Conservation (phyloP, 1,140 invertebrate species). For the Caenorhabditis remanei region DNA sequence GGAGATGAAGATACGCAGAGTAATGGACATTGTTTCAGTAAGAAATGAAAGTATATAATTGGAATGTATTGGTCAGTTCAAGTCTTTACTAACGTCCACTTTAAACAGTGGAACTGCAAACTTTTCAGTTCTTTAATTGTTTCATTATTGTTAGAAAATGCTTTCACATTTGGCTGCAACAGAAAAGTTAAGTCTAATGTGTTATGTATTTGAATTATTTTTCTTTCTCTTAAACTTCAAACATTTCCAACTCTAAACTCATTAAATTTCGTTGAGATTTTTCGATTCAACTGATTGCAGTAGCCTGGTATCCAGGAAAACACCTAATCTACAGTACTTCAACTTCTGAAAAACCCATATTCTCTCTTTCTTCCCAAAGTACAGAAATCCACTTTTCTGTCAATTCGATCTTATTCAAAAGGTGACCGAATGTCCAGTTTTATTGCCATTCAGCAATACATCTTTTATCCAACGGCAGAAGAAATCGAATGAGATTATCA, state of each 20-base stretch:
- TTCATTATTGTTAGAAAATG: neutral
- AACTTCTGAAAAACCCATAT: neutral
- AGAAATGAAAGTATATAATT: slow-evolving; percentile 45
- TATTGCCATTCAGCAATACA: neutral
- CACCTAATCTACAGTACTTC: no score
- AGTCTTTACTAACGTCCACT: slow-evolving; percentile 18
- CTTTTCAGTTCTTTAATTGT: neutral
- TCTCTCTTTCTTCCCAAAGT: neutral
- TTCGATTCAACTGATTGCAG: no score
- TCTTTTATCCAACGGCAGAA: neutral
- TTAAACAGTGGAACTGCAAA: slow-evolving; percentile 12
- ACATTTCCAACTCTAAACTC: no score
- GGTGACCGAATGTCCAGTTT: slow-evolving; percentile 34
- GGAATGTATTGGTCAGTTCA: slow-evolving; percentile 44
- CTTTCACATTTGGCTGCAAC: no score
- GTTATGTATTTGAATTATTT: no score
- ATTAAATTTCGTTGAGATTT: no score
- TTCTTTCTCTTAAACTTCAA: no score
- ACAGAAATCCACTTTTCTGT: neutral
- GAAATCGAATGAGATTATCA: neutral
- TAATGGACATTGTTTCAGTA: slow-evolving; percentile 11
- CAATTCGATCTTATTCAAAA: neutral
- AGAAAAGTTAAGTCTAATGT: no score
- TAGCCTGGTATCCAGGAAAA: no score
- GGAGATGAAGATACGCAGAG: slow-evolving; percentile 7